Evolutionary conservation across 2,113 vertebrate genomes (phyloP), one percentile per base, ranked within the genome.

Genomic region (Callorhinus ursinus): DNA sequence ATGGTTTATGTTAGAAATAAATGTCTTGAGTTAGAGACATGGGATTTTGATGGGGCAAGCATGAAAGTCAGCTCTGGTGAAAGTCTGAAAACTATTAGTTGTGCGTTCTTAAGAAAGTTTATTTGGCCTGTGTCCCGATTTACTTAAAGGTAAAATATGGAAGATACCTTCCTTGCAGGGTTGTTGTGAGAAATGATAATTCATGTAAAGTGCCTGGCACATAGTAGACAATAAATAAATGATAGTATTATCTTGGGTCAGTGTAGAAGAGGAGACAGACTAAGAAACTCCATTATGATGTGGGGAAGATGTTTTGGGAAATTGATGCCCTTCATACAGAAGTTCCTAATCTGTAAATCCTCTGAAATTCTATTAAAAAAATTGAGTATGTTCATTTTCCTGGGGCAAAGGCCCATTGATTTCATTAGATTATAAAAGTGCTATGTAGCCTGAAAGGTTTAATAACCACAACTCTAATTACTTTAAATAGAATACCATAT

Each of bases 381-480:
- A 88, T 9, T 84, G 59, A 93, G 26, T 80, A 80, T 65, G n/a
- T 39, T 97, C 49, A 80, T 77, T 86, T 93, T 87, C 72, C 46
- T 80, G 71, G 71, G 42, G 24, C 61, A 10, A 93, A 82, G 31
- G 1, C 31, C 12, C 39, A 93, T 42, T 88, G 55, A 95, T 77
- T 96, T 92, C 36, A 89, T 97, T 88, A 74, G 11, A 71, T 53
- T 85, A 24, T 92, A 55, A 96, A 96, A 90, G 33, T 72, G 67
- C 12, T 53, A 79, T 74, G 55, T 61, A 24, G 26, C n/a, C 24
- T 88, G 21, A 71, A 96, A 91, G 28, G 1, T 96, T 93, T 87
- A 90, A 80, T 83, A 92, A 94, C 65, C 51, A 72, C 1, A 88
- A n/a, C 21, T 93, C n/a, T 65, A 96, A 95, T 67, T 79, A 96